Percentiles rank a stretch among this genome's conserved stretches.
Conservation (phyloP, 1,140 invertebrate genomes). For the Drosophila ogumai region DNA sequence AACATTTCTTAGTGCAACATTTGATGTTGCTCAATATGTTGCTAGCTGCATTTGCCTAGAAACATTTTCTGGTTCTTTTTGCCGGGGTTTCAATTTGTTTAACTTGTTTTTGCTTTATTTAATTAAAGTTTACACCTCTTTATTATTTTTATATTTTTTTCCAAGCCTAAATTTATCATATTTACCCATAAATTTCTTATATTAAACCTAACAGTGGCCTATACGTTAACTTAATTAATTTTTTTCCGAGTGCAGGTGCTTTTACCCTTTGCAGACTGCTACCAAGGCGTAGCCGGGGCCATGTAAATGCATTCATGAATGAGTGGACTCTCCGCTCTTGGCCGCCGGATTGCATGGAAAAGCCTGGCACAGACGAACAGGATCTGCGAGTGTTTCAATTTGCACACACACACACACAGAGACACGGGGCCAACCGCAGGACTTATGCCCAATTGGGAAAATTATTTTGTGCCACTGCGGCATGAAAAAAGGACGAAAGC, state of each 20-base stretch:
- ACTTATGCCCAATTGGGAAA: constrained; percentile 81
- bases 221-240: neutral
- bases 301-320: constrained; percentile 82
- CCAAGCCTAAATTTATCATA: too few species aligned
- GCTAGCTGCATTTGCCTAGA: neutral
- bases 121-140: neutral
- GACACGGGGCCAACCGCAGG: constrained; percentile 49
- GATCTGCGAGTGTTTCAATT: constrained; percentile 78
- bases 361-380: constrained; percentile 48
- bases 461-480: constrained; percentile 78
- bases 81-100: too few species aligned
- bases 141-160: neutral
- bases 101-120: neutral
- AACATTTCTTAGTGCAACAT: neutral
- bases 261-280: constrained; percentile 6
- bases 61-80: neutral
- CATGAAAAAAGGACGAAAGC: constrained; percentile 50
- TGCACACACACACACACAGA: constrained; percentile 36
- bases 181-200: neutral
- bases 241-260: constrained; percentile 19
- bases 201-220: neutral
- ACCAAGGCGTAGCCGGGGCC: constrained; percentile 32
- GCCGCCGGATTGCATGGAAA: constrained; percentile 65
- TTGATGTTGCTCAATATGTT: neutral
- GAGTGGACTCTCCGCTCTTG: constrained; percentile 60